Conservation (phyloP, 92 coral and sea anemone species). For the Zoanthus gigantus region DNA sequence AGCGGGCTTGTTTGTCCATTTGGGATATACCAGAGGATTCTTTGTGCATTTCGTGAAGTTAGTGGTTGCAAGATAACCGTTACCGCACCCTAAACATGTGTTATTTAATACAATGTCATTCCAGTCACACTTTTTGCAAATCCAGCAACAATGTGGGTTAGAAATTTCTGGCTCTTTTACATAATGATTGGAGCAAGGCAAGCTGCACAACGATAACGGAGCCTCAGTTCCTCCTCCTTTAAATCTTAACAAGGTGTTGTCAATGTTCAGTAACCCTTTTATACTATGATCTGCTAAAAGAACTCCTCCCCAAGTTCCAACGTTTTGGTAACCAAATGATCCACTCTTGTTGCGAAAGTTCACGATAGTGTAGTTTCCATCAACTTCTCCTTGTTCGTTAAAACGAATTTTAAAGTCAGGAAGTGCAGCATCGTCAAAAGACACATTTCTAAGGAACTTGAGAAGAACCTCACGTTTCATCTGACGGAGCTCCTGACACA, state of each 20-base stretch:
- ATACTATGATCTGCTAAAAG: slow-evolving; percentile 32
- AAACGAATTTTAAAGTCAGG: slow-evolving; percentile 39
- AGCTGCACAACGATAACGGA: slow-evolving; percentile 54
- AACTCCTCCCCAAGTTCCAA: slow-evolving; percentile 61
- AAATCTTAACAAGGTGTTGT: slow-evolving; percentile 35
- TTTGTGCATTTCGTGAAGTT: slow-evolving; percentile 45
- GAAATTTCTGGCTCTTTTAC: slow-evolving; percentile 44
- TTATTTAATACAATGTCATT: slow-evolving; percentile 52
- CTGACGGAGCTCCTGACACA: slow-evolving; percentile 36
- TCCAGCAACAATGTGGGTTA: slow-evolving; percentile 59
- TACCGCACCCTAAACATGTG: slow-evolving; percentile 44
- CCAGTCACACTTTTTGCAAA: slow-evolving; percentile 38
- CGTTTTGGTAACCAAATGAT: slow-evolving; percentile 25
- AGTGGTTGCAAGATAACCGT: slow-evolving; percentile 24
- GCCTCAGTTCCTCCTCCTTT: slow-evolving; percentile 17
- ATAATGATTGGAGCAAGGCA: slow-evolving; percentile 35
- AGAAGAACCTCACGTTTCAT: slow-evolving; percentile 29
- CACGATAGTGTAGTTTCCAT: slow-evolving; percentile 51
- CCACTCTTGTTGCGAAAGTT: slow-evolving; percentile 59
- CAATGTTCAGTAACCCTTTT: slow-evolving; percentile 36
- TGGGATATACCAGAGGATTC: slow-evolving; percentile 35
- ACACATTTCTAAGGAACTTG: slow-evolving; percentile 34
- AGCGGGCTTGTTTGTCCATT: slow-evolving; percentile 24
- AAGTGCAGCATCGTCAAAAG: slow-evolving; percentile 50
- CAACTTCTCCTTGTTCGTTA: slow-evolving; percentile 52